Base-by-base conservation (phyloP, 2,888 invertebrate genomes). In the Alentia gelatinosa region DNA sequence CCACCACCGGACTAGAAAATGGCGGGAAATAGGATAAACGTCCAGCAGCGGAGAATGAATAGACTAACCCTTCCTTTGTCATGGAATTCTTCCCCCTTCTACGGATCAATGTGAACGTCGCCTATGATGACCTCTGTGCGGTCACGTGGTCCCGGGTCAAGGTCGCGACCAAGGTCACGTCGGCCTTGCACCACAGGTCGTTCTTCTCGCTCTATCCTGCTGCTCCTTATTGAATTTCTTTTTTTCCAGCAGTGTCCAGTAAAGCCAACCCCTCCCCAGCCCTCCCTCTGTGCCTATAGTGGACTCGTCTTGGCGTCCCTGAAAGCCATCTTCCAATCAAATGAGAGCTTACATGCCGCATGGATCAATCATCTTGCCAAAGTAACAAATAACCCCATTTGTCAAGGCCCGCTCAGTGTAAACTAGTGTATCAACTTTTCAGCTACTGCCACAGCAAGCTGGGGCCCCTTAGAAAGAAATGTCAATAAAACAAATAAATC, bases 311-410 rank as follows among this genome's bases (percentile, higher is more conserved):
- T 19, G 5, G 68, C 68, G 68, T 68, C 33, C 26, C 68, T 68
- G 68, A 37, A 83, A 83, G 83, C 83, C 83, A 83, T 83, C 83
- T 37, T 83, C 83, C 83, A 83, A 83, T 83, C 39, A 83, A 83
- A 83, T 83, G 83, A 83, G 83, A 83, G 83, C 83, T 83, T 83
- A 83, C 83, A 83, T 83, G 83, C 40, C 39, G 39, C 4, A n/a
- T 26, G 83, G 83, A 83, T 83, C 83, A 83, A 83, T 83, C 83
- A 83, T 40, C 7, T 0, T 83, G 83, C 83, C 83, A 83, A 5
- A 40, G 83, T 83, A 83, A 83, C 83, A 83, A 83, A 83, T 83
- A 83, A 83, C 83, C 83, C 83, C 83, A 83, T 83, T 83, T 83
- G 83, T 83, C 83, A 83, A 26, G 37, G 83, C 1, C n/a, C 19